phyloP scores from a whole-genome alignment of 2,888 invertebrate species.

The Stratiomys singularior region DNA sequence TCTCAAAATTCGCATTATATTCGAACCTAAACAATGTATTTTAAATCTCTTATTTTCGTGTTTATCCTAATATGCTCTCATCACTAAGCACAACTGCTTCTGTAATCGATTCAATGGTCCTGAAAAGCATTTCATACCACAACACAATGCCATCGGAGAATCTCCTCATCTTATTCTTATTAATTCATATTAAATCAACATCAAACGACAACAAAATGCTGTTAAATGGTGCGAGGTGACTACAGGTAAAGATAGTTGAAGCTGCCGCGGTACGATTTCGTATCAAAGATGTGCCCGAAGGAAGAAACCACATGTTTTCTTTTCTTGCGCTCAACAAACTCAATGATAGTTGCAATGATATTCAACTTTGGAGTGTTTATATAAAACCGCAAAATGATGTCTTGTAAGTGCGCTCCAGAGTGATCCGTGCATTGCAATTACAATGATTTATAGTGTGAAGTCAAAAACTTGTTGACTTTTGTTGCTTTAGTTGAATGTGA shows the following conservation, averaged over 20 bases:
- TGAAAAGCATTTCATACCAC: too few relatives aligned
- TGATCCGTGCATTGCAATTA: background rate
- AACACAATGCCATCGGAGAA: background rate
- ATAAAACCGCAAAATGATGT: constrained; percentile 18
- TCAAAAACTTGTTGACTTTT: background rate
- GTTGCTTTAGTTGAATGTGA: background rate
- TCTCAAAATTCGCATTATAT: too few relatives aligned
- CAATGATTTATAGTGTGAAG: background rate
- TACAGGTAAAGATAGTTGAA: background rate
- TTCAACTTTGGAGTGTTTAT: constrained; percentile 15
- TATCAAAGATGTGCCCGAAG: background rate
- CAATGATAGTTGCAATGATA: constrained; percentile 7
- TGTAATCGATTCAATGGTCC: too few relatives aligned
- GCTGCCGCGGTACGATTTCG: background rate
- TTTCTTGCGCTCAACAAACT: background rate
- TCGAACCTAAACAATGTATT: too few relatives aligned
- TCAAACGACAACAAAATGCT: constrained; percentile 8
- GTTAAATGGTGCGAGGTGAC: background rate
- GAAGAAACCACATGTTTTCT: background rate
- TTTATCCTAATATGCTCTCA: too few relatives aligned
- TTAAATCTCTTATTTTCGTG: too few relatives aligned
- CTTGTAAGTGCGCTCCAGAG: background rate
- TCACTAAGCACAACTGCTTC: too few relatives aligned
- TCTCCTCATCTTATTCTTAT: background rate
- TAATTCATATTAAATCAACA: constrained; percentile 26